Evolutionary conservation across 2,888 invertebrate genomes (phyloP), one percentile per base, ranked within the genome.

Genomic region (Catocala sponsa): DNA sequence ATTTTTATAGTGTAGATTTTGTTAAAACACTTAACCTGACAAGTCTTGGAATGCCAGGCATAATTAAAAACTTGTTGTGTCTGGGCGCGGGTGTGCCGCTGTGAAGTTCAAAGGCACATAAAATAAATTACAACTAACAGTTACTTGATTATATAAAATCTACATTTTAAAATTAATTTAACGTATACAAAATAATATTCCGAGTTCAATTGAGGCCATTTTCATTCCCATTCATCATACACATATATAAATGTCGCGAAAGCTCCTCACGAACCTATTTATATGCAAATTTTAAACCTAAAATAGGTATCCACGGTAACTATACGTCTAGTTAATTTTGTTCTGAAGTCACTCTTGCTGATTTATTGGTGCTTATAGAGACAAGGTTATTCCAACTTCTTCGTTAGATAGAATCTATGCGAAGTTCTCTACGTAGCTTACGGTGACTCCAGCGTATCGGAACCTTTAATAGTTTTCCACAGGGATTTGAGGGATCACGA

Each of bases 251-350:
- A 69, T 76, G 79, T 71, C 76, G 54, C 46, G 64, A 70, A 65
- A 65, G 70, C 55, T 68, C 63, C 7, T 46, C 60, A 54, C 55
- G 55, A 63, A 70, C 79, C 86, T 82, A 88, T 89, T 86, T 89
- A 84, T 85, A 89, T 88, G 88, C 83, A 79, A 89, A 88, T 89
- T 87, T 86, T 70, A 85, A 86, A 85, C 78, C 82, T 79, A 78
- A 82, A 81, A 81, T 82, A 67, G 65, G 64, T 73, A 78, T 55
- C 59, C 58, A 53, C 49, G 68, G 58, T 67, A 58, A 72, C 65
- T 61, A 55, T 60, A 68, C 65, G 61, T 60, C 64, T 76, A 79
- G 76, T 83, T 86, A 87, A 87, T 86, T 86, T 84, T 76, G 81
- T 79, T 87, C 84, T 82, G 78, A 86, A 86, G 83, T 86, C 81